Evolutionary conservation across 1,140 invertebrate genomes (phyloP).

Genomic region (Doryteuthis pealeii): DNA sequence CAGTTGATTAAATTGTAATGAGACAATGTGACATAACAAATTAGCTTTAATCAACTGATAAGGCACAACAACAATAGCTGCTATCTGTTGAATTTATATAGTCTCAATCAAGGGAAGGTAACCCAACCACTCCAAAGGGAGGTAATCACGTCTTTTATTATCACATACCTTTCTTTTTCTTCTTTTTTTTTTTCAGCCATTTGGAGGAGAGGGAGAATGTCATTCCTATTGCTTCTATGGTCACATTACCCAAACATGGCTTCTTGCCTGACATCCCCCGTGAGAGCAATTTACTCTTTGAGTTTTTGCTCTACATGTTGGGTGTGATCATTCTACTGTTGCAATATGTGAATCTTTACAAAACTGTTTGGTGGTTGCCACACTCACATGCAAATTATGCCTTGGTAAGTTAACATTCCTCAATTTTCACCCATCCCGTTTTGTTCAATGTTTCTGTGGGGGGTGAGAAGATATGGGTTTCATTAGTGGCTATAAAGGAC

Average conservation of each 20-base stretch:
- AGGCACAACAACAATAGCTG: too few species aligned
- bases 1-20: too few species aligned
- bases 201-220: conserved; percentile 48
- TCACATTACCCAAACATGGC: conserved; percentile 52
- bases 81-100: too few species aligned
- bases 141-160: too few species aligned
- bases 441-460: too few species aligned
- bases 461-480: too few species aligned
- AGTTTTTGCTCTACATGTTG: conserved; percentile 77
- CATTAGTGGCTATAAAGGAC: too few species aligned
- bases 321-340: conserved; percentile 71
- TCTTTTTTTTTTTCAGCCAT: conserved; percentile 35
- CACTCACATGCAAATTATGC: conserved; percentile 85
- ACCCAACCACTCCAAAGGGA: too few species aligned
- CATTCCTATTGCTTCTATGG: conserved; percentile 50
- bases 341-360: conserved; percentile 93
- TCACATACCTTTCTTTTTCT: too few species aligned
- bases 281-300: conserved; percentile 83
- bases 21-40: too few species aligned
- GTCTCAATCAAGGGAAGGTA: too few species aligned
- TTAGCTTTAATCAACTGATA: too few species aligned
- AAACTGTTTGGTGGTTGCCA: conserved; percentile 96
- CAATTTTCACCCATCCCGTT: not conserved
- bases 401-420: conserved; percentile 69
- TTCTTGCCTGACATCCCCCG: conserved; percentile 76